phyloP scores from a whole-genome alignment of 1,140 invertebrate species.

The Pseudomyrmex pallidus region DNA sequence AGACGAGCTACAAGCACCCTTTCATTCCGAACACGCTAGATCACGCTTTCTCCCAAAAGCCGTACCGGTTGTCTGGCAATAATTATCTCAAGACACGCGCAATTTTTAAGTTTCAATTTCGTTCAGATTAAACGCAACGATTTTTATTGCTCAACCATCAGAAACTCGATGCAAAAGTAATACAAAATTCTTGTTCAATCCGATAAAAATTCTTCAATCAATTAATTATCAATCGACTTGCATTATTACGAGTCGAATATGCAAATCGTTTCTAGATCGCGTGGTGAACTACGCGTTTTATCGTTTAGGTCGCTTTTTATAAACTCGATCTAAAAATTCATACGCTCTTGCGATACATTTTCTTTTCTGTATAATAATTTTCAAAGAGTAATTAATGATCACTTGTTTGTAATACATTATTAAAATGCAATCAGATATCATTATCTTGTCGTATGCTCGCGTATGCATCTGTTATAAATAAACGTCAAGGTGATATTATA shows the following conservation, averaged over 20 bases:
- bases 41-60: conserved; percentile 13
- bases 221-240: neutral
- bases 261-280: neutral
- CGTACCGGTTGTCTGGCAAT: neutral
- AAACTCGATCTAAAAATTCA: neutral
- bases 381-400: neutral
- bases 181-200: too few species aligned
- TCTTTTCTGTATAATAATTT: neutral
- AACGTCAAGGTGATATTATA: conserved; percentile 5
- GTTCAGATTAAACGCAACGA: too few species aligned
- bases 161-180: too few species aligned
- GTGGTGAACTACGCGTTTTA: neutral
- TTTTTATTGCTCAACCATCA: too few species aligned
- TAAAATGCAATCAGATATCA: neutral
- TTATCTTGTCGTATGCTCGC: too few species aligned
- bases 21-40: conserved; percentile 37
- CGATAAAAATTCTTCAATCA: too few species aligned
- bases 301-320: neutral
- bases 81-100: neutral
- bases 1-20: neutral
- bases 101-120: too few species aligned
- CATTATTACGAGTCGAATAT: neutral
- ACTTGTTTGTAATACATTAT: neutral
- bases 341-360: too few species aligned
- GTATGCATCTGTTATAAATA: too few species aligned